Evolutionary conservation across 2,113 vertebrate genomes (phyloP).

Genomic region (Antechinus stuartii): DNA sequence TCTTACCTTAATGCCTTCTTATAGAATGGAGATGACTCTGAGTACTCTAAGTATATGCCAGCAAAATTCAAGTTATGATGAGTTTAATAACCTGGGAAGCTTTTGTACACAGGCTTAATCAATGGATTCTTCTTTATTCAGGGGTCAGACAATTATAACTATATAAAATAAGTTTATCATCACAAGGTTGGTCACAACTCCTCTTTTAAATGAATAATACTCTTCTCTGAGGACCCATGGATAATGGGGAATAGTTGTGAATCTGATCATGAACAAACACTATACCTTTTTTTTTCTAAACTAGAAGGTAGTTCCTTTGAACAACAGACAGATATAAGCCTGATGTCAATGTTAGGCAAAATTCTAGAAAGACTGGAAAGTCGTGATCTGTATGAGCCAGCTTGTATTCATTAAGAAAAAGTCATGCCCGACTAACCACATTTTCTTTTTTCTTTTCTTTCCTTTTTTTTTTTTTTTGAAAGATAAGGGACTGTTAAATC

Average conservation of each 20-base stretch:
- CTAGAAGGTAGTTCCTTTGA: background rate
- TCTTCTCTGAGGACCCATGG: background rate
- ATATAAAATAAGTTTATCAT: background rate
- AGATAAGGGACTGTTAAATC: background rate
- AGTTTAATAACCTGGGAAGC: background rate
- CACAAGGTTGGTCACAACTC: background rate
- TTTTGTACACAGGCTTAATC: background rate
- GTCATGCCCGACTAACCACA: background rate
- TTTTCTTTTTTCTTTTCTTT: background rate
- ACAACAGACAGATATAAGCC: background rate
- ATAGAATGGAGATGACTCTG: background rate
- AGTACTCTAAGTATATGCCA: background rate
- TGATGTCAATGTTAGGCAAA: background rate
- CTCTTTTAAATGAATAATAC: too few relatives aligned
- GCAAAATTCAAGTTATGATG: background rate
- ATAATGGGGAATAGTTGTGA: background rate
- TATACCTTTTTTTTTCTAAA: background rate
- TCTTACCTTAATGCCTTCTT: background rate
- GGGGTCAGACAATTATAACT: background rate
- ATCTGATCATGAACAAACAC: background rate
- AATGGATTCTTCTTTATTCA: background rate
- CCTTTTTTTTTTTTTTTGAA: background rate
- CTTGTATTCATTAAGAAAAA: background rate
- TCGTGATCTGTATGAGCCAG: background rate
- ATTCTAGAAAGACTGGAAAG: background rate